Evolutionary conservation across 2,797 vertebrate genomes (phyloP), one percentile per base, ranked within the genome.

Genomic region (Atherinosoma microstoma): DNA sequence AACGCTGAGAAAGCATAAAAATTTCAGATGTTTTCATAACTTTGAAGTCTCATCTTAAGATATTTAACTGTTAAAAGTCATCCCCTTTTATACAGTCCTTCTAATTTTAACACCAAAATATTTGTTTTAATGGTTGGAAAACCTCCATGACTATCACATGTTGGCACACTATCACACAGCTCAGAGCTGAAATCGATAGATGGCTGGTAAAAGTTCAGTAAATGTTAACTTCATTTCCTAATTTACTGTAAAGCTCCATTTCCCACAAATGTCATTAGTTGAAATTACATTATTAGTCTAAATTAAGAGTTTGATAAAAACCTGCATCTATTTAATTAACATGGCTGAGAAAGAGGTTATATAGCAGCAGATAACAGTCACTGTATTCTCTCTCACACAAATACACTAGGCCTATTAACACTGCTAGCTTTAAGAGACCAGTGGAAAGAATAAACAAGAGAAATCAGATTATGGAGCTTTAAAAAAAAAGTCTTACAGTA

Each of bases 161-260:
- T 4, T 64, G 63, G 24, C 20, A 58, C 67, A 75, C 13, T 38
- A 73, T 83, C 76, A 85, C 72, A 72, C 70, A 66, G 38, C 20
- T 32, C 66, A 67, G 73, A 82, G 75, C 53, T 59, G 27, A 45
- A 40, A 76, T 58, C 80, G 67, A 78, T 34, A 27, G 65, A 61
- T 11, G n/a, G 59, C 56, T 24, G 32, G 22, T 74, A 42, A 51
- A 77, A 35, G 34, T 71, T 70, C 53, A 22, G 73, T 72, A 67
- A 85, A 84, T 58, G 67, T 64, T 88, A 83, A 92, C 38, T 64
- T 89, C 0, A 71, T 91, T 92, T 87, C 53, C 80, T 61, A 58
- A 83, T 87, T 82, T 56, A 70, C 67, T 1, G 11, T 54, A 75
- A 16, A 70, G 54, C 58, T 70, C 58, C 42, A 12, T 13, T 83